A percentile compares a stretch with the other conserved stretches of the same genome.
Evolutionary conservation across 2,888 invertebrate genomes (phyloP).

Genomic region (Aphodius granarius): DNA sequence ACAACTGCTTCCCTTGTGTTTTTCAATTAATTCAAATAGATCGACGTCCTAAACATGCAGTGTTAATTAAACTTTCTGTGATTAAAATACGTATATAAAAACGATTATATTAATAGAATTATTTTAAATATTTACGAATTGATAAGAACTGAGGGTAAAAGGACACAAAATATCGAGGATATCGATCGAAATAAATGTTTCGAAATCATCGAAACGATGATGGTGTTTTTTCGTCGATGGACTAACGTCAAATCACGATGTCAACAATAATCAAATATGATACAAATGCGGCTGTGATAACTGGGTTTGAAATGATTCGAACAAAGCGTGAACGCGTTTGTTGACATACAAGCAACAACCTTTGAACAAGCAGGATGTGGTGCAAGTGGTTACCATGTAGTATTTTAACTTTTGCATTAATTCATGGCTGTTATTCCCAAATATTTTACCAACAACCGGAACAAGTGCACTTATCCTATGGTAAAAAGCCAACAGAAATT

Average conservation of each 20-base stretch:
- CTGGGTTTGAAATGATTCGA: neutral
- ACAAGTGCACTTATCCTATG: conserved; percentile 68
- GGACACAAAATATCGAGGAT: neutral
- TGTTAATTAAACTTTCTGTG: no score
- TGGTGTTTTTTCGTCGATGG: neutral
- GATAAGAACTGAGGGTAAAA: neutral
- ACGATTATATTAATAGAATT: neutral
- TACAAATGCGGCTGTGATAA: neutral
- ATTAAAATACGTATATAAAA: neutral
- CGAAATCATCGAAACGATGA: neutral
- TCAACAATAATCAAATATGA: neutral
- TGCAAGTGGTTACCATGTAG: neutral
- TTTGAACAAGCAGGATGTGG: neutral
- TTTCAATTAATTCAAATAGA: neutral
- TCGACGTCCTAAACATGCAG: neutral
- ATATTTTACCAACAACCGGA: conserved; percentile 62
- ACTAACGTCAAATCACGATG: neutral
- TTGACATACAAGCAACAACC: neutral
- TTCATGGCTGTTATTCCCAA: conserved; percentile 8
- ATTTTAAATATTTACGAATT: neutral
- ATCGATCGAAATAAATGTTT: neutral
- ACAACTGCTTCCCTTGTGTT: neutral
- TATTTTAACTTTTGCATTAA: neutral
- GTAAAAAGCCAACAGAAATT: conserved; percentile 68
- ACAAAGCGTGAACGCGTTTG: neutral